Conservation (phyloP, 2,797 vertebrate species). For the Lepidocolaptes lacrymiger region DNA sequence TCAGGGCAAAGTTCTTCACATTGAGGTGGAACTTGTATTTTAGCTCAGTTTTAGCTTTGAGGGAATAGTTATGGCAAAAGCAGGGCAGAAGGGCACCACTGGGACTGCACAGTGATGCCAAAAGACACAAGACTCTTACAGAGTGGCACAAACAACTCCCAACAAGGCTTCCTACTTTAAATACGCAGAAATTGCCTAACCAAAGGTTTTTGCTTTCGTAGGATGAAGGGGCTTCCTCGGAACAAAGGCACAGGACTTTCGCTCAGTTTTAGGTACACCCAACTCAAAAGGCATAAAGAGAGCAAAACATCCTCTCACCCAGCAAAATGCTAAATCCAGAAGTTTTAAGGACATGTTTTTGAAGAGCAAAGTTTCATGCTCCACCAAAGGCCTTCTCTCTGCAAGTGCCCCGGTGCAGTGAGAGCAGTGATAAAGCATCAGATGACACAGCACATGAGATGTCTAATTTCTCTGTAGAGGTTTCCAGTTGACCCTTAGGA, state of each 20-base stretch:
- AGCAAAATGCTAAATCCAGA: not conserved
- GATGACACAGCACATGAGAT: not conserved
- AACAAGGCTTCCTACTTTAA: not conserved
- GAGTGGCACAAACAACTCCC: not conserved
- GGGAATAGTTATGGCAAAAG: not conserved
- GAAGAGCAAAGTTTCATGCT: not conserved
- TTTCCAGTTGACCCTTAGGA: not conserved
- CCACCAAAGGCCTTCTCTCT: not conserved
- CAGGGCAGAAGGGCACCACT: rapidly evolving
- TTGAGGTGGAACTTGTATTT: not conserved
- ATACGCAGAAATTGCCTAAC: not conserved
- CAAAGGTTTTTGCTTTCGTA: not conserved
- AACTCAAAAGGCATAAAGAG: not conserved
- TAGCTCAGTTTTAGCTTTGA: not conserved
- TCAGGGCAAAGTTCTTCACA: not conserved
- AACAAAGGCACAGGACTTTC: not conserved
- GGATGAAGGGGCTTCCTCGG: not conserved
- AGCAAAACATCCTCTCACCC: rapidly evolving
- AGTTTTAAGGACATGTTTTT: not conserved
- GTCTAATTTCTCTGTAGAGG: not conserved
- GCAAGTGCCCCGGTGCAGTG: not conserved
- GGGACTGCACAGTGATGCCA: not conserved
- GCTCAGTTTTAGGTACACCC: not conserved
- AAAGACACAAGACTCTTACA: not conserved
- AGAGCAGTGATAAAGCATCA: not conserved